These are phyloP conservation scores for Pollenia labialis DNA, from an alignment of 2,888 invertebrate genomes.

Conservation along the genomic window DNA sequence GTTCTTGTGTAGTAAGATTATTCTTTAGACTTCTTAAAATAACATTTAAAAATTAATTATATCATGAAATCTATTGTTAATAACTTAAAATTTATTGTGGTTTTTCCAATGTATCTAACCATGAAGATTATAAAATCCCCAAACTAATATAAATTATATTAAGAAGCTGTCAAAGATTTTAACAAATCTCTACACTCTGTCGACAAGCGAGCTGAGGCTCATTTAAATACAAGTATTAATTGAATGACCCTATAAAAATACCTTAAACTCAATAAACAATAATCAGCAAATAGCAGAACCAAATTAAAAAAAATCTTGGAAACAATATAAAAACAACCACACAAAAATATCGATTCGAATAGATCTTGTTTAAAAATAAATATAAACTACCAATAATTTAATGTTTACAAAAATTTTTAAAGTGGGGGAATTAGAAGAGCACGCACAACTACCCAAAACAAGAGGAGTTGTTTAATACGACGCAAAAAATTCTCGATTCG, in stretches of 20 bases:
- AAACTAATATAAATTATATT: slow-evolving; percentile 5
- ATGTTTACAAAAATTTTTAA: background rate
- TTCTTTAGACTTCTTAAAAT: too few relatives aligned
- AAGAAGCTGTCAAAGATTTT: slow-evolving; percentile 11
- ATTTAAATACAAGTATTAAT: background rate
- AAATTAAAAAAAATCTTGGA: background rate
- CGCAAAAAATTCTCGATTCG: background rate
- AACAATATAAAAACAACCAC: slow-evolving; percentile 11
- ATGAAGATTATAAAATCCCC: background rate
- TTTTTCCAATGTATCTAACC: background rate
- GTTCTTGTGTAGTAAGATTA: too few relatives aligned
- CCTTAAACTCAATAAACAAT: background rate
- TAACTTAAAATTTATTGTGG: background rate
- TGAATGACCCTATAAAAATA: slow-evolving; percentile 14
- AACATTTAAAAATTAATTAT: too few relatives aligned
- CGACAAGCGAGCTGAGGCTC: background rate
- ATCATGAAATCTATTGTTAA: background rate
- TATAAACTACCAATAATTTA: slow-evolving; percentile 5
- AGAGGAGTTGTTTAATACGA: background rate
- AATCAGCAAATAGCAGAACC: background rate
- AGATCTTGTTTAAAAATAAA: slow-evolving; percentile 5
- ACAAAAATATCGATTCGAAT: background rate
- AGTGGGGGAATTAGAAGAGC: background rate
- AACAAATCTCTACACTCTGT: slow-evolving; percentile 6
- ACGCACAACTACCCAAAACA: background rate